phyloP scores from a whole-genome alignment of 1,140 invertebrate genomes.

The Hirudo medicinalis region DNA sequence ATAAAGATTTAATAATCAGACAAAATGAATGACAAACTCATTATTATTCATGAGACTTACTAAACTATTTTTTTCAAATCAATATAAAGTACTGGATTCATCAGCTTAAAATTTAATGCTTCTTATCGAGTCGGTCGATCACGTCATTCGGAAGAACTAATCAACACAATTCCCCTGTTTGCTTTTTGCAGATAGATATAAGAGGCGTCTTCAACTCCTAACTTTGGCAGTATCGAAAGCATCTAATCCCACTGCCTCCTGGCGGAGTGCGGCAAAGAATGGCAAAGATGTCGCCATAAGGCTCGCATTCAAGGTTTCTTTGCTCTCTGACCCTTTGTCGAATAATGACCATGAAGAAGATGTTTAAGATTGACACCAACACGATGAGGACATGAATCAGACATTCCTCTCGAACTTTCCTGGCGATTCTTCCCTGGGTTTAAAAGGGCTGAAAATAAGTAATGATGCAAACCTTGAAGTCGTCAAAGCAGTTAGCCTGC shows the following conservation, averaged over 20 bases:
- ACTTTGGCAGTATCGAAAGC: not conserved
- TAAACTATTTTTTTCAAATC: too few relatives aligned
- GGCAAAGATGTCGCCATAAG: not conserved
- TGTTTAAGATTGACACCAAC: conserved; percentile 20
- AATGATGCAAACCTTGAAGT: conserved; percentile 31
- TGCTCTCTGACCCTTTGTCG: conserved; percentile 27
- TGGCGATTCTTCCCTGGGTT: conserved; percentile 32
- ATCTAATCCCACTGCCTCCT: not conserved
- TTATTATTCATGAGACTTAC: too few relatives aligned
- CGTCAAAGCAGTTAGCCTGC: conserved; percentile 34
- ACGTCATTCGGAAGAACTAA: too few relatives aligned
- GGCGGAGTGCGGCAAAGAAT: not conserved
- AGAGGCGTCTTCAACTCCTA: not conserved
- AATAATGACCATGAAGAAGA: conserved; percentile 23
- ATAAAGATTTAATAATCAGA: too few relatives aligned
- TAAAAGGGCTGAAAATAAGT: conserved; percentile 34
- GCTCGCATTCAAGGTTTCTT: not conserved
- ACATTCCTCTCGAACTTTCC: conserved; percentile 31
- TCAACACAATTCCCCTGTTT: too few relatives aligned
- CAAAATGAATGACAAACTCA: too few relatives aligned
- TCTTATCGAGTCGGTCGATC: too few relatives aligned
- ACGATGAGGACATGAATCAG: conserved; percentile 27
- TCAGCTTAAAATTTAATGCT: too few relatives aligned
- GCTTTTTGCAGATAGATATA: too few relatives aligned
- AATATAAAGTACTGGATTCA: too few relatives aligned